Percentiles rank a stretch among this genome's conserved stretches.
phyloP scores from a whole-genome alignment of 1,140 invertebrate species.

The Dendrolimus punctatus region DNA sequence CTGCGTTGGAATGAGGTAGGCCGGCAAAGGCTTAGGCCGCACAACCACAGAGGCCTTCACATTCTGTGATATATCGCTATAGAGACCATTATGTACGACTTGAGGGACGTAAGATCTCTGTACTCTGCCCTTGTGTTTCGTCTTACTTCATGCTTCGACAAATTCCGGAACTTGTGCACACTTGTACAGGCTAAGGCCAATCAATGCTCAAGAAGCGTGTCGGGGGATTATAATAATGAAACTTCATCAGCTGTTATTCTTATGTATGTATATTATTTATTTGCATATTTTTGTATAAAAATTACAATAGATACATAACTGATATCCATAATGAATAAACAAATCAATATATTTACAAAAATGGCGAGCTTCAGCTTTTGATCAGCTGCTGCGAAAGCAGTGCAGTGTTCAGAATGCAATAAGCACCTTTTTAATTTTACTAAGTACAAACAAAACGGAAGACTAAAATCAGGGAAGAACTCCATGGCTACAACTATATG shows the following conservation, averaged over 20 bases:
- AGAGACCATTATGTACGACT: too few species aligned
- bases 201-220: too few species aligned
- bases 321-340: conserved; percentile 50
- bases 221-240: too few species aligned
- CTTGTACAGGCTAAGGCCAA: too few species aligned
- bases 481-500: conserved; percentile 41
- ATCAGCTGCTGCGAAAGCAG: conserved; percentile 27
- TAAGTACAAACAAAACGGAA: conserved; percentile 67
- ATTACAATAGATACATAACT: conserved; percentile 58
- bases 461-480: conserved; percentile 47
- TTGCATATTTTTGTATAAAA: conserved; percentile 66
- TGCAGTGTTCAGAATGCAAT: conserved; percentile 27
- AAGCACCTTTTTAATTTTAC: conserved; percentile 53
- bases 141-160: too few species aligned
- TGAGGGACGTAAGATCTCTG: too few species aligned
- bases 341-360: conserved; percentile 50
- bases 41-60: too few species aligned
- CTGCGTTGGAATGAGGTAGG: too few species aligned
- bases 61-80: too few species aligned
- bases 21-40: too few species aligned
- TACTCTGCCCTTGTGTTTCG: too few species aligned
- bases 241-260: conserved; percentile 1
- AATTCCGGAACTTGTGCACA: too few species aligned
- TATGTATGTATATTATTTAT: conserved; percentile 44
- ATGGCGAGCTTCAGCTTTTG: conserved; percentile 46